Evolutionary conservation across 1,140 invertebrate species (phyloP).

Genomic region (Gerris buenoi): DNA sequence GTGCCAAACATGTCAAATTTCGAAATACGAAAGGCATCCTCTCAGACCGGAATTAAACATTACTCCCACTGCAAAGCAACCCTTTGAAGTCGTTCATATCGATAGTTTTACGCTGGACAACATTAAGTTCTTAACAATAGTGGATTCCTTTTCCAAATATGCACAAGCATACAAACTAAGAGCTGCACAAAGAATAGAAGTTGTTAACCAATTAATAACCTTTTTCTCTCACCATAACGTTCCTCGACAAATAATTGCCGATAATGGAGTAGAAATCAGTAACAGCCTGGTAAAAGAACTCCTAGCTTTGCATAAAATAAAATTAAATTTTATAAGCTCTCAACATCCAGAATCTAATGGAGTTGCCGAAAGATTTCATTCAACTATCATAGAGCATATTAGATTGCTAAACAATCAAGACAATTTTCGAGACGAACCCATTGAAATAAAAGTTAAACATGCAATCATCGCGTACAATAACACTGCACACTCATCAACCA

Average conservation of each 20-base stretch:
- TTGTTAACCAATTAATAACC: not conserved
- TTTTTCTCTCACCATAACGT: not conserved
- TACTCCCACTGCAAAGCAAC: not conserved
- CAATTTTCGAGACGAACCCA: too few relatives aligned
- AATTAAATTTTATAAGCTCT: not conserved
- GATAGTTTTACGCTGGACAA: not conserved
- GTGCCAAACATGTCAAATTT: not conserved
- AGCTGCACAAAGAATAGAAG: slow-evolving; percentile 1
- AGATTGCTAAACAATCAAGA: too few relatives aligned
- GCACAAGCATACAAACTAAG: not conserved
- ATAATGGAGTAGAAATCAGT: not conserved
- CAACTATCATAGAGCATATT: too few relatives aligned
- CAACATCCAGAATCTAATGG: not conserved
- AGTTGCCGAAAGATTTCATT: too few relatives aligned
- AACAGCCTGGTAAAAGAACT: not conserved
- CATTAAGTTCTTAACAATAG: not conserved
- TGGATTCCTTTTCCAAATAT: slow-evolving; percentile 2
- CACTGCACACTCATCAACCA: too few relatives aligned
- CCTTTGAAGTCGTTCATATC: slow-evolving; percentile 5
- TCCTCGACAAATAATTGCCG: not conserved
- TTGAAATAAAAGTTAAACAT: too few relatives aligned
- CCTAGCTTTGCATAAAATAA: not conserved
- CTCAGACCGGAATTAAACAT: not conserved
- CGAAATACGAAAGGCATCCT: not conserved
- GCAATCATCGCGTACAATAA: too few relatives aligned